These are phyloP conservation scores for Dicentrarchus labrax DNA, from an alignment of 2,113 vertebrate genomes.

Conservation along the genomic window DNA sequence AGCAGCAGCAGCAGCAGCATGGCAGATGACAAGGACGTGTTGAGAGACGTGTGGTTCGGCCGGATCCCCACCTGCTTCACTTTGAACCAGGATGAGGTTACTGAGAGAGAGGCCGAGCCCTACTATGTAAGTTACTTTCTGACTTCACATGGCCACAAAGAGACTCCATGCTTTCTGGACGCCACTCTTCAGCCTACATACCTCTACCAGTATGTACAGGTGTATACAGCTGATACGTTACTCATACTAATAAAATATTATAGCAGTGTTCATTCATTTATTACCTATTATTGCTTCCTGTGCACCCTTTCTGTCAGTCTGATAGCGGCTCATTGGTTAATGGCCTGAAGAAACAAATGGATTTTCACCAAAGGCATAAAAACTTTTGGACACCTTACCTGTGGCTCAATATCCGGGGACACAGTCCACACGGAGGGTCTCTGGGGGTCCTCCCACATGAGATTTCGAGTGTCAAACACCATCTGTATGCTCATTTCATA, in stretches of 20 bases:
- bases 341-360: background rate
- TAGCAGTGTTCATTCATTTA: background rate
- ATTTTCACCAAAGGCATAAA: background rate
- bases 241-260: background rate
- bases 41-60: conserved; percentile 98
- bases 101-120: conserved; percentile 95
- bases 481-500: too few species aligned
- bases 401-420: too few species aligned
- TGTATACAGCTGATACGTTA: background rate
- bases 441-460: too few species aligned
- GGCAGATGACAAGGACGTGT: conserved; percentile 99
- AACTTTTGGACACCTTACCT: too few species aligned
- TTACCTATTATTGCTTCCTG: background rate
- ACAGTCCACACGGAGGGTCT: too few species aligned
- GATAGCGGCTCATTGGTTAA: background rate
- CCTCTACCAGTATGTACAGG: too few species aligned
- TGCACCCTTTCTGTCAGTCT: background rate
- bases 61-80: conserved; percentile 97
- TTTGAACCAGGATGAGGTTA: conserved; percentile 94
- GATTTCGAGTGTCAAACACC: too few species aligned
- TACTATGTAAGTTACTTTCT: conserved; percentile 90
- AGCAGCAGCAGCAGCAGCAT: conserved; percentile 86
- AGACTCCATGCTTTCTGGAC: background rate
- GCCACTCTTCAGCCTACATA: background rate
- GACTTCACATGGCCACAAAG: background rate